Percentiles rank a stretch among this genome's conserved stretches.
Evolutionary conservation across 2,797 vertebrate species (phyloP).

Genomic region (Enteromius viviparus): DNA sequence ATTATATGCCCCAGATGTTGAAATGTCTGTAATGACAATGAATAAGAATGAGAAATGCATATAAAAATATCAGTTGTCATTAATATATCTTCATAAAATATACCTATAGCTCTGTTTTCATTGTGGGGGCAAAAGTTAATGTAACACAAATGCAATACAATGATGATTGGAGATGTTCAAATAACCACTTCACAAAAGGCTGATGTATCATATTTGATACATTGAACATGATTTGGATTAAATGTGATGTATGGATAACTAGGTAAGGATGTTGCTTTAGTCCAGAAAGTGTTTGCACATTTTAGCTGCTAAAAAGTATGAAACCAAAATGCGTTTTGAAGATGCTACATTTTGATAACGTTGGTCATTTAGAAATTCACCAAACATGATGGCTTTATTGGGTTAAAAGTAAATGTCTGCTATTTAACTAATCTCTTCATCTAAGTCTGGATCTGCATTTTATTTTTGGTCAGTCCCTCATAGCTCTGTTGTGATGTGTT

Average conservation of each 20-base stretch:
- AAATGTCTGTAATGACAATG: neutral
- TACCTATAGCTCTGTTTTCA: neutral
- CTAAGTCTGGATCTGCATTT: neutral
- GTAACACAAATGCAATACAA: neutral
- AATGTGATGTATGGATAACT: neutral
- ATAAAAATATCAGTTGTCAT: neutral
- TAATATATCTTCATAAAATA: neutral
- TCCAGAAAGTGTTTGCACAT: neutral
- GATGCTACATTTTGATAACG: neutral
- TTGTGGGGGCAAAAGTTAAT: neutral
- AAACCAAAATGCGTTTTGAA: neutral
- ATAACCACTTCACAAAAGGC: neutral
- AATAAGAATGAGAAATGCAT: neutral
- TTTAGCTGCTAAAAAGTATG: neutral
- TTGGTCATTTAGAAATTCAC: neutral
- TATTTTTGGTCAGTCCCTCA: conserved; percentile 24
- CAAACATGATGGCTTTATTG: neutral
- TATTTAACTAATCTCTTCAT: neutral
- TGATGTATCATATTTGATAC: neutral
- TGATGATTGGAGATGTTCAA: neutral
- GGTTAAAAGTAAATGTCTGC: neutral
- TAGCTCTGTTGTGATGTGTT: conserved; percentile 29
- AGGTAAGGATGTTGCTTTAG: neutral
- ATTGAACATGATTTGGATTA: neutral
- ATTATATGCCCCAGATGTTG: neutral